Base-by-base conservation (phyloP, 2,888 invertebrate genomes). In the Oxycera nigricornis region DNA sequence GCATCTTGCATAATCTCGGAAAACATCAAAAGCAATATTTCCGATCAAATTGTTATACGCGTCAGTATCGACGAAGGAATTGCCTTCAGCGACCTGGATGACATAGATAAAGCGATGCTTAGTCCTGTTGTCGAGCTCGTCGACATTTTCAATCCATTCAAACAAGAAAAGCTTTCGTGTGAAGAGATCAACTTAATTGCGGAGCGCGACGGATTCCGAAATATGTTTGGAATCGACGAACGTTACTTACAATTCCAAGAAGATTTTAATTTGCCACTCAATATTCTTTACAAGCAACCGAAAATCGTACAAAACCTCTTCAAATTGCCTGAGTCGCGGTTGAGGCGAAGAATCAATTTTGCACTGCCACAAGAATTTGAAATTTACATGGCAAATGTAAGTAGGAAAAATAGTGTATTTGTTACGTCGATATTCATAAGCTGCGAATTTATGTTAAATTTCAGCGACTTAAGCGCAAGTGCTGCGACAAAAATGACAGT, bases 11-110 rank as follows among this genome's bases (percentile, higher is more conserved):
- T 57, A 11, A 59, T 72, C 3, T 39, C 72, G n/a, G 59, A 72
- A 24, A 59, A 22, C n/a, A 57, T 57, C 9, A 30, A 59, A 41
- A 72, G 30, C 26, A 72, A 70, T 28, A 70, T 70, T 31, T 14
- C 57, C 1, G 72, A 59, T 26, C 57, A 72, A 39, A 72, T 59
- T 3, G 57, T 59, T n/a, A 59, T 59, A 26, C 39, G 80, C 65
- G 72, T 80, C 28, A 77, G 75, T 50, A 65, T 79, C 26, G 76
- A 76, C 76, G 84, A 84, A 77, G 84, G 84, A 75, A 80, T 84
- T 74, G 82, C 79, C 74, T 81, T 85, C 77, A 80, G 83, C 73
- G 85, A 84, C 76, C 72, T 81, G 24, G 83, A 83, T 75, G 83
- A 83, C 55, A 77, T 79, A 30, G 82, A 81, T 14, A 77, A 77